Evolutionary conservation across 2,113 vertebrate species (phyloP), one percentile per base, ranked within the genome.

Genomic region (Dromaius novaehollandiae): DNA sequence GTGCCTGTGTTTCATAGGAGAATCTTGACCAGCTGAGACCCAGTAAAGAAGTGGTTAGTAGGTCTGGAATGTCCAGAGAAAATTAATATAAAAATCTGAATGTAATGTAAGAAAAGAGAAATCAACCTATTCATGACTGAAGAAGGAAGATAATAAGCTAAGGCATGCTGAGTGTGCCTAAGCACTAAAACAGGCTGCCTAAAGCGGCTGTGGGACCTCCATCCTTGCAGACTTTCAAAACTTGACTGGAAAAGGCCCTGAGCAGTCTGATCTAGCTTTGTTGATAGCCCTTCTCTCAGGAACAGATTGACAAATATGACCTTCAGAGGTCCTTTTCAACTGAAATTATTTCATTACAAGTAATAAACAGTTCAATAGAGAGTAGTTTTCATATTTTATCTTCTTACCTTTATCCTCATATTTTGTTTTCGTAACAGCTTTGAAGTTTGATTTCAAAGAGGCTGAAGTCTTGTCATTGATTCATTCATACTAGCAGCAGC

Each of bases 271-370:
- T 51, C 42, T 44, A 73, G 4, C 3, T 51, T 22, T 50, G 44
- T 8, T 38, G 60, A 11, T 24, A 71, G 11, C 3, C 40, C 22
- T 87, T 16, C 5, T 84, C 65, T 70, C 44, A 87, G 25, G 7
- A 89, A 58, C 16, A 66, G 0, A 0, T 53, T 74, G 64, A 2
- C 15, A 46, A 19, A 69, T 18, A 51, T 20, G 53, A 66, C 11
- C 65, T 93, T 40, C 42, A n/a, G 70, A 75, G 70, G 50, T 32
- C 3, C 0, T 46, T 70, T 85, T 6, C 42, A 85, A 8, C 2
- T 6, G 44, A 63, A 85, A 71, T 58, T 66, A 51, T 38, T 34
- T 9, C 60, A 4, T 61, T 82, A 46, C 40, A 8, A 86, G 14
- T 12, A 85, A 76, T 24, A 71, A 48, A 40, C 2, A 38, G 2